Evolutionary conservation across 2,797 vertebrate species (phyloP), one percentile per base, ranked within the genome.

Genomic region (Petrocephalus schoutedeni): DNA sequence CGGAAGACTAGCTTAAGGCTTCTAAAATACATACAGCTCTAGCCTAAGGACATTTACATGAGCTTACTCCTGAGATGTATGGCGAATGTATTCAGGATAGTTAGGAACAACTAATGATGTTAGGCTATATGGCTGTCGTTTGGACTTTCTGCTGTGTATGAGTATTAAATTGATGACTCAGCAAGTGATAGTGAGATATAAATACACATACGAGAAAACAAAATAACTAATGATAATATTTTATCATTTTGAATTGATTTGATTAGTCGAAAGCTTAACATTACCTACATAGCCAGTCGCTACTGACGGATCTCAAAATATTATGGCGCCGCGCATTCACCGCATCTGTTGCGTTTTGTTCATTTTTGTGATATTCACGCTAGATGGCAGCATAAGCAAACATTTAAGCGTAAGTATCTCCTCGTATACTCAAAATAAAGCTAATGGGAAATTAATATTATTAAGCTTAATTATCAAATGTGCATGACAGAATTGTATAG

Each of bases 341-440:
- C 41, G 8, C 19, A 4, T 80, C 41, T 49, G 41, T 80, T 80
- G 74, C 41, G 8, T 45, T 45, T 45, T 77, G 2, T 12, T 54
- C 4, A 53, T 54, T 28, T 54, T 19, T 10, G 51, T 49, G 45
- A 23, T 28, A 12, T 83, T n/a, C 45, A 4, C 82, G 45, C 82
- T 56, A 84, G 82, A 16, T 84, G 82, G 82, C 82, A 84, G 82
- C 8, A 84, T 84, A 84, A 84, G 21, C 49, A 84, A 84, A 84
- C 49, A 84, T 84, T 84, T 84, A 53, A 56, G 45, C 19, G 45
- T 84, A 7, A 83, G 51, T 16, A 12, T 82, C 77, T 49, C 51
- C 10, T 28, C n/a, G 12, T 56, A 53, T 21, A 28, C 2, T 84
- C 45, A 54, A 84, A 84, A 23, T 84, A 84, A 49, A 21, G 45